Percentiles rank a stretch among this genome's conserved stretches.
These are phyloP conservation scores for Enteromius thamalakanensis DNA, from an alignment of 2,797 vertebrate genomes.

Conservation along the genomic window DNA sequence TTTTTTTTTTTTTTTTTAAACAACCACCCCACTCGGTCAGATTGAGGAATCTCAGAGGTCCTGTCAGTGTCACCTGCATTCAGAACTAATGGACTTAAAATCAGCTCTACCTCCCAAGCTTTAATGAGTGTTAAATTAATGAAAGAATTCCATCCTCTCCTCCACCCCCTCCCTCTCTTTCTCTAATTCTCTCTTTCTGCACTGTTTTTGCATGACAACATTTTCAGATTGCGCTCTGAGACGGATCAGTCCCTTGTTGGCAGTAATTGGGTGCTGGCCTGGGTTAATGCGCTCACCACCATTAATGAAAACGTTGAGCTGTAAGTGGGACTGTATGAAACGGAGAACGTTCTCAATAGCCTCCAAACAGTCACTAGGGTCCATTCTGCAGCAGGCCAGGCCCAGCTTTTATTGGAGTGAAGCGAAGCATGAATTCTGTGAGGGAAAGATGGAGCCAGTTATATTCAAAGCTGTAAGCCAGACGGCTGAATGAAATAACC, in stretches of 20 bases:
- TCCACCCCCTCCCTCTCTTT: slow-evolving; percentile 66
- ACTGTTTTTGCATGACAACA: slow-evolving; percentile 92
- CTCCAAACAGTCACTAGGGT: slow-evolving; percentile 88
- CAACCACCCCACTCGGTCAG: slow-evolving; percentile 75
- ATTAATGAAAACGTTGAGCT: slow-evolving; percentile 99
- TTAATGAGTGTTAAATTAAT: slow-evolving; percentile 93
- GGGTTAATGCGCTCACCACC: slow-evolving; percentile 99
- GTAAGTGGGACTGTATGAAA: slow-evolving; percentile 98
- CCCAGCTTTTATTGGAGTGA: slow-evolving; percentile 89
- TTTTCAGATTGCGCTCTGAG: slow-evolving; percentile 96
- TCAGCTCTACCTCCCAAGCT: slow-evolving; percentile 86
- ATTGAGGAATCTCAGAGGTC: slow-evolving; percentile 85
- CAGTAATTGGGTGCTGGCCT: slow-evolving; percentile 99
- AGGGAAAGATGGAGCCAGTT: slow-evolving; percentile 96
- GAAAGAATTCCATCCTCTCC: slow-evolving; percentile 78
- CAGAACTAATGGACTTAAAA: slow-evolving; percentile 94
- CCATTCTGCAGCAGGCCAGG: slow-evolving; percentile 86
- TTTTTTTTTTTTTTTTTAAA: slow-evolving; percentile 56
- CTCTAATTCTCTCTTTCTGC: slow-evolving; percentile 62
- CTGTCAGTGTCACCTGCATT: slow-evolving; percentile 85
- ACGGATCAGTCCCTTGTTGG: slow-evolving; percentile 98
- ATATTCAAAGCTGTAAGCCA: slow-evolving; percentile 97
- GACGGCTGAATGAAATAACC: slow-evolving; percentile 97
- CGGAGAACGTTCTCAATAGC: slow-evolving; percentile 96
- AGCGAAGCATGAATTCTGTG: slow-evolving; percentile 99